Evolutionary conservation across 2,888 invertebrate species (phyloP).

Genomic region (Hypsopygia costalis): DNA sequence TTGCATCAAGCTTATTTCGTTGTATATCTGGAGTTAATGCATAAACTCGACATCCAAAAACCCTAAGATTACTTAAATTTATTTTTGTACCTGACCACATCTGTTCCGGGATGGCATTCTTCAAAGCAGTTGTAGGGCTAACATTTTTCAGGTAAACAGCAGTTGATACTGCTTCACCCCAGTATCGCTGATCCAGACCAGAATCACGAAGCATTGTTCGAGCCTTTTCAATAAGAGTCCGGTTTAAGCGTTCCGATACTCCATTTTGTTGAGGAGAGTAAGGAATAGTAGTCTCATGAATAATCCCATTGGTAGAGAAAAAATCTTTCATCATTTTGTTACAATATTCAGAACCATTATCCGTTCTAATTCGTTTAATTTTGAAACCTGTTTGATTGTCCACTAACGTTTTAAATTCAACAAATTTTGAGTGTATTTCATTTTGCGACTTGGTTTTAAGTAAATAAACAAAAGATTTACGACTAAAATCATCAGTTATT

Average conservation of each 20-base stretch:
- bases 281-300: slow-evolving; percentile 24
- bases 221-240: neutral
- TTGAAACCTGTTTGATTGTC: slow-evolving; percentile 8
- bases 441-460: neutral
- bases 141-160: slow-evolving; percentile 8
- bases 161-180: slow-evolving; percentile 8
- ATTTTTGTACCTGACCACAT: slow-evolving; percentile 1
- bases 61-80: slow-evolving; percentile 1
- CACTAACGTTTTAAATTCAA: neutral
- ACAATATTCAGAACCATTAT: slow-evolving; percentile 13
- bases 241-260: slow-evolving; percentile 24
- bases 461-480: neutral
- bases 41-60: slow-evolving; percentile 6
- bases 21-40: neutral
- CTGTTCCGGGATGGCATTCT: neutral
- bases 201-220: neutral
- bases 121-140: neutral
- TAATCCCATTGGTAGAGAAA: slow-evolving; percentile 21
- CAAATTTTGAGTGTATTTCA: neutral
- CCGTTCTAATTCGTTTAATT: slow-evolving; percentile 9
- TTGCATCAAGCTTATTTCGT: slow-evolving; percentile 2
- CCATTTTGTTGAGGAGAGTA: slow-evolving; percentile 35
- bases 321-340: slow-evolving; percentile 14
- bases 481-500: neutral
- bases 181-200: neutral